phyloP scores from a whole-genome alignment of 2,888 invertebrate genomes.

The Lepas anatifera region DNA sequence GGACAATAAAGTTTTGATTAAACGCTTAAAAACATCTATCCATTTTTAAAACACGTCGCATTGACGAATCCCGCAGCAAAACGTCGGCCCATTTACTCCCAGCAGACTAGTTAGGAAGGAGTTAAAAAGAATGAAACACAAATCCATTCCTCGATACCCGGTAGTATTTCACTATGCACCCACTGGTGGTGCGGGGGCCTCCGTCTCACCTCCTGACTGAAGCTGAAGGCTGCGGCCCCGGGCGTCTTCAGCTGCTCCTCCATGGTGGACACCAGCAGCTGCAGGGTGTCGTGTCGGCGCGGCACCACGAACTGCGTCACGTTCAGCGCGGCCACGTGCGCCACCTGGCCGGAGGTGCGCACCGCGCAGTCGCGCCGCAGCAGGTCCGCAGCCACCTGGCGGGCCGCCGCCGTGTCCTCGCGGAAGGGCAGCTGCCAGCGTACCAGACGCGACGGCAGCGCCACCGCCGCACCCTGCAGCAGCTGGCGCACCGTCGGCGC shows the following conservation, averaged over 20 bases:
- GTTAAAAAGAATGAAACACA: too few relatives aligned
- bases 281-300: background rate
- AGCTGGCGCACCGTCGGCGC: background rate
- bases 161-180: too few relatives aligned
- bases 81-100: too few relatives aligned
- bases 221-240: background rate
- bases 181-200: too few relatives aligned
- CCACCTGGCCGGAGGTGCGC: slow-evolving; percentile 2
- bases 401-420: background rate
- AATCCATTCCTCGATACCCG: too few relatives aligned
- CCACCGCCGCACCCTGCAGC: background rate
- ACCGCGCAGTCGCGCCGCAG: slow-evolving; percentile 10
- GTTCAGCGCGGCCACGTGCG: slow-evolving; percentile 4
- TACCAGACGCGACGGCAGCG: background rate
- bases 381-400: background rate
- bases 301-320: slow-evolving; percentile 5
- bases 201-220: background rate
- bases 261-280: background rate
- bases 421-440: background rate
- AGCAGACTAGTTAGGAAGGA: too few relatives aligned
- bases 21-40: too few relatives aligned
- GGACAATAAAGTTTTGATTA: too few relatives aligned
- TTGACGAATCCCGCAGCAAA: too few relatives aligned
- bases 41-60: too few relatives aligned
- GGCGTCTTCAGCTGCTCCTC: background rate